Evolutionary conservation across 2,888 invertebrate species (phyloP), one percentile per base, ranked within the genome.

Genomic region (Rhabditophanes sp.): DNA sequence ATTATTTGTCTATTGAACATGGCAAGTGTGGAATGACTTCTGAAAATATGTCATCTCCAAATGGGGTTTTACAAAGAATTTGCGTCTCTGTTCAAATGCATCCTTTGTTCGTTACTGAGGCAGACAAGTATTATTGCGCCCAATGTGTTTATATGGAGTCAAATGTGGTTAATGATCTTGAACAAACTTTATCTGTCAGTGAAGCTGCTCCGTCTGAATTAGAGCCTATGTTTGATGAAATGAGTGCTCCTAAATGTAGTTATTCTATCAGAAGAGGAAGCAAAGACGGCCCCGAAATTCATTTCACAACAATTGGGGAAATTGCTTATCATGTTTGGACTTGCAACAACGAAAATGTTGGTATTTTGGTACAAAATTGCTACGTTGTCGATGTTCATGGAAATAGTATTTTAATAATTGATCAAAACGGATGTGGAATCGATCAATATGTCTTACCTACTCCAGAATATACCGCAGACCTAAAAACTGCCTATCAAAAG

Each of bases 321-420:
- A 43, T 42, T 5, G 34, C n/a, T 26, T 59, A 45, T 37, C 62
- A 62, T 35, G 62, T 62, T 9, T 62, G 62, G 62, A 44, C 42
- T 30, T 62, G 62, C 34, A 53, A 57, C 11, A 50, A 53, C 22
- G 46, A 54, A 20, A 49, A 50, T 32, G 45, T 54, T 29, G 62
- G 62, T 5, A 56, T 62, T 27, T 46, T 62, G n/a, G 59, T 62
- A 8, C 62, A 63, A 33, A 62, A 62, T 35, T 62, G 62, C 37
- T 57, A 63, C 35, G 62, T 62, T 12, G 62, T 18, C 8, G 20
- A 52, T 29, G 16, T 52, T n/a, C 54, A 60, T 30, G 62, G 62
- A 7, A 58, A 63, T 31, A 49, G 54, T 24, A 62, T 62, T 11
- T 39, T 62, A 18, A 62, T 62, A n/a, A 50, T 62, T 39, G 62